Evolutionary conservation across 1,140 invertebrate genomes (phyloP).

Genomic region (Geopemphigus sp.): DNA sequence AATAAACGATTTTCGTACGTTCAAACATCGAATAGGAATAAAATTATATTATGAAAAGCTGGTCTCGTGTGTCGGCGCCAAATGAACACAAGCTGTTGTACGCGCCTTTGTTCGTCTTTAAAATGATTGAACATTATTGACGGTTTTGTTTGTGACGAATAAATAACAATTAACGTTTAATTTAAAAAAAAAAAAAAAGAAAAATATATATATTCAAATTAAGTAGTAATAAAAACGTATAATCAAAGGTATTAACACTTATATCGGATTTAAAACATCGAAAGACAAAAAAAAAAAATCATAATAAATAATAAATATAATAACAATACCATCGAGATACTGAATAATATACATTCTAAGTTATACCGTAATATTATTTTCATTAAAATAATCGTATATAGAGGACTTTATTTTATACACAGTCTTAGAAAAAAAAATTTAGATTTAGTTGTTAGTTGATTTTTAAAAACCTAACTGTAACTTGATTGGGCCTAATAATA

Average conservation of each 20-base stretch:
- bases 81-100: background rate
- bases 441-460: constrained; percentile 29
- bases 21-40: constrained; percentile 30
- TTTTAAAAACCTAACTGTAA: constrained; percentile 8
- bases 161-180: constrained; percentile 4
- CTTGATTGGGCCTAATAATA: constrained; percentile 2
- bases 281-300: constrained; percentile 20
- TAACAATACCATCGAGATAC: constrained; percentile 28
- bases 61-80: background rate
- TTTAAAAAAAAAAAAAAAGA: constrained; percentile 22
- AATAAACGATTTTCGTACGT: constrained; percentile 12
- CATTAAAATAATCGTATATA: constrained; percentile 34
- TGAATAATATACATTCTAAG: constrained; percentile 10
- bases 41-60: background rate
- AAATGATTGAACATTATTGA: constrained; percentile 36
- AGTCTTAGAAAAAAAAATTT: constrained; percentile 45
- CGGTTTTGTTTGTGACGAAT: background rate
- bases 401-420: constrained; percentile 15
- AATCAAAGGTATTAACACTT: constrained; percentile 38
- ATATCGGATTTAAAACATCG: constrained; percentile 36
- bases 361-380: background rate
- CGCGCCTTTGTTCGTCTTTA: constrained; percentile 16
- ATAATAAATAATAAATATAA: constrained; percentile 46
- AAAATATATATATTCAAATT: background rate
- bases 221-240: constrained; percentile 36